phyloP scores from a whole-genome alignment of 1,140 invertebrate species.

The Penaeus japonicus region DNA sequence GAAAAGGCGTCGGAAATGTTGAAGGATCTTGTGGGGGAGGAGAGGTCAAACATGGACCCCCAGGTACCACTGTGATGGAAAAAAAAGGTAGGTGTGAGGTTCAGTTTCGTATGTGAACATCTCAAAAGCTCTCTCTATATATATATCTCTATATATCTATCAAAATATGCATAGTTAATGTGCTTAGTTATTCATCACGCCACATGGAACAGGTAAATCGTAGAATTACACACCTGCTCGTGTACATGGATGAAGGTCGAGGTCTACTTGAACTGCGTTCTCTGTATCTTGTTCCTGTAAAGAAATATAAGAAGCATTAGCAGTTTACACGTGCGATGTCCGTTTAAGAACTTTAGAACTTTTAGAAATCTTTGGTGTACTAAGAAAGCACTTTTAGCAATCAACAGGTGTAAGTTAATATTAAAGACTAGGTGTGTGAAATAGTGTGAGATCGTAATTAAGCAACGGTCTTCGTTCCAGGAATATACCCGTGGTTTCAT shows the following conservation, averaged over 20 bases:
- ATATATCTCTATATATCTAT: too few relatives aligned
- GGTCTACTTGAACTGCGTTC: conserved; percentile 21
- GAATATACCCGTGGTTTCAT: too few relatives aligned
- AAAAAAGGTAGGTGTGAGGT: neutral
- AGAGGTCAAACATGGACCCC: conserved; percentile 22
- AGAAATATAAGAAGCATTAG: neutral
- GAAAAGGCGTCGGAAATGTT: conserved; percentile 40
- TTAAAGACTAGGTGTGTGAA: too few relatives aligned
- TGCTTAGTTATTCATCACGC: neutral
- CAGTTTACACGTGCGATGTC: neutral
- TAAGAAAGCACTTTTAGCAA: too few relatives aligned
- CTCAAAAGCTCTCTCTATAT: too few relatives aligned
- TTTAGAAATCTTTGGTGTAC: too few relatives aligned
- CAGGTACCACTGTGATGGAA: neutral
- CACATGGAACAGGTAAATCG: too few relatives aligned
- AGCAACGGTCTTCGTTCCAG: too few relatives aligned
- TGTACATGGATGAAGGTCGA: conserved; percentile 32
- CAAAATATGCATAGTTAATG: too few relatives aligned
- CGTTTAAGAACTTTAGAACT: neutral
- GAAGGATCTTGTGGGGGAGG: conserved; percentile 28
- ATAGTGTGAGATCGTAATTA: too few relatives aligned
- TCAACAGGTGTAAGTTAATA: too few relatives aligned
- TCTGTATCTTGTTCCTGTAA: conserved; percentile 25
- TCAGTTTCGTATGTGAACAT: too few relatives aligned
- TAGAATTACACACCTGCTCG: conserved; percentile 16